phyloP scores from a whole-genome alignment of 2,888 invertebrate species.

The Agrochola macilenta region DNA sequence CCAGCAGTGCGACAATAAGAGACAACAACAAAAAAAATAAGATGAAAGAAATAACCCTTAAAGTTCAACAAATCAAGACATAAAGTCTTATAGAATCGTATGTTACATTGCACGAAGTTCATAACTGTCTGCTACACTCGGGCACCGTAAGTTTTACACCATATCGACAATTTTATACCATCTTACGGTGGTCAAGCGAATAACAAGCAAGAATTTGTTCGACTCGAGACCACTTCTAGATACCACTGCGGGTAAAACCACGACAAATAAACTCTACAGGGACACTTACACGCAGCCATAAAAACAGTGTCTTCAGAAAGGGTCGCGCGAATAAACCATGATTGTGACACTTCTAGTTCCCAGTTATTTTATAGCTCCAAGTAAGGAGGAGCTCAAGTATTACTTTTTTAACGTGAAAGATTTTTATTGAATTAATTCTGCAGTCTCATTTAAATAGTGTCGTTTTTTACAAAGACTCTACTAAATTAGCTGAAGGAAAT shows the following conservation, averaged over 20 bases:
- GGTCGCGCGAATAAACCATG: conserved; percentile 50
- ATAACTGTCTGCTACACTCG: conserved; percentile 19
- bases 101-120: conserved; percentile 9
- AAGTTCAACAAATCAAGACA: not conserved
- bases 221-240: conserved; percentile 19
- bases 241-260: conserved; percentile 39
- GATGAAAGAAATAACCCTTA: not conserved
- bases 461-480: conserved; percentile 33
- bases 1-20: no score
- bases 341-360: conserved; percentile 45
- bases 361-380: conserved; percentile 40
- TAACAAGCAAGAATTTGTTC: conserved; percentile 33
- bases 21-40: no score
- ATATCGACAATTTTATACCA: conserved; percentile 27
- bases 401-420: conserved; percentile 40
- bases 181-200: conserved; percentile 24
- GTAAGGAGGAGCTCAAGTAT: conserved; percentile 31
- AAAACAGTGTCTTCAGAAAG: conserved; percentile 48
- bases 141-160: conserved; percentile 16
- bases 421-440: conserved; percentile 50
- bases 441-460: conserved; percentile 37
- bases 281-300: conserved; percentile 55
- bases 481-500: conserved; percentile 45
- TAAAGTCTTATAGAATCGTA: not conserved
- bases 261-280: conserved; percentile 48